A percentile compares a stretch with the other conserved stretches of the same genome.
These are phyloP conservation scores for Sesamia nonagrioides DNA, from an alignment of 1,140 invertebrate species.

Conservation along the genomic window DNA sequence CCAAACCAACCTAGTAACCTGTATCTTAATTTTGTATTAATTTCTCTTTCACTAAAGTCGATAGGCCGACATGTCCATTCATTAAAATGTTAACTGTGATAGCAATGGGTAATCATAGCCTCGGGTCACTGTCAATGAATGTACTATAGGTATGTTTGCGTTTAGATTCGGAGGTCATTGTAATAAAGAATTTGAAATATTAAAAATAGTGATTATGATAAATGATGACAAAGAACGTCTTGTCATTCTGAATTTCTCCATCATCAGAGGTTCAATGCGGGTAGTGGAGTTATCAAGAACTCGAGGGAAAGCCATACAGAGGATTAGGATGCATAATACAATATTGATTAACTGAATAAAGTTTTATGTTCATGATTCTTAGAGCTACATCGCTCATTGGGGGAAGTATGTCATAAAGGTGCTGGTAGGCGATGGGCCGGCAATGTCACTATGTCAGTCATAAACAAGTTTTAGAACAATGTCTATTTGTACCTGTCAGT, in stretches of 20 bases:
- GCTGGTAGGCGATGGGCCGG: slow-evolving; percentile 11
- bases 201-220: not conserved
- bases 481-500: slow-evolving; percentile 4
- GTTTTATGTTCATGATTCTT: not conserved
- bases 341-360: not conserved
- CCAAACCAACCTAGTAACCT: too few relatives aligned
- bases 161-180: not conserved
- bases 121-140: not conserved
- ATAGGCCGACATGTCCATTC: not conserved
- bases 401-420: slow-evolving; percentile 1
- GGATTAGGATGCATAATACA: not conserved
- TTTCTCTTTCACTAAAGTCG: not conserved
- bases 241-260: not conserved
- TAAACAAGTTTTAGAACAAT: slow-evolving; percentile 14
- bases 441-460: slow-evolving; percentile 28
- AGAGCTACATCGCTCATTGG: slow-evolving; percentile 4
- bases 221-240: not conserved
- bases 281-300: not conserved
- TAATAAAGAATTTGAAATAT: not conserved
- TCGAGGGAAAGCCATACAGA: not conserved
- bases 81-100: not conserved
- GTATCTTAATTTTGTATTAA: not conserved
- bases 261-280: not conserved
- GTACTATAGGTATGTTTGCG: not conserved
- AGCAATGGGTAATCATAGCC: not conserved